Base-by-base conservation (phyloP, 2,113 vertebrate species). In the Cyrtonyx montezumae region DNA sequence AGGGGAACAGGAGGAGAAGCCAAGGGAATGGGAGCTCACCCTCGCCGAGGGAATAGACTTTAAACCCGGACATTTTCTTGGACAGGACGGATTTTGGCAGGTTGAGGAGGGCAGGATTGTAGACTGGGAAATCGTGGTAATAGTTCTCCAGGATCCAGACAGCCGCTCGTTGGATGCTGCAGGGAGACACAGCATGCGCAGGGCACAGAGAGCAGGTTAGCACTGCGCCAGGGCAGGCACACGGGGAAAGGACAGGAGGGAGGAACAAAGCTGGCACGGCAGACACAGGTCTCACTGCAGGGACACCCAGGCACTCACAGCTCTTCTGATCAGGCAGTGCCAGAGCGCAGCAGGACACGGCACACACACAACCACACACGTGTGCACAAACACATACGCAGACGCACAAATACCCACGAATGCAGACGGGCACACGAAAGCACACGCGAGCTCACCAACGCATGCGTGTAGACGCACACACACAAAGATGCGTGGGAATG, bases 21-120 rank as follows among this genome's bases (percentile, higher is more conserved):
- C n/a, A 13, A 26, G 55, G 46, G 81, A 83, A 73, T 37, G 85
- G 74, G 81, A 73, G 91, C 98, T 98, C 97, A 99, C 99, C 99
- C 88, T 99, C 98, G 85, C 98, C 99, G 63, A 99, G 98, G 40
- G 99, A 99, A 97, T 99, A 99, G 91, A 99, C 99, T 82, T 99
- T 99, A 95, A 99, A 99, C 43, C 99, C 99, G 13, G 99, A 99
- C 98, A 99, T 99, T 97, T 99, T 99, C 98, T 99, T 99, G 96
- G 98, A 98, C 59, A 99, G 98, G 97, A 99, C 98, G 85, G 99
- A 99, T 95, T 99, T 99, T 45, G 99, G 99, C 67, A 99, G 98
- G 98, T 99, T 99, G 94, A 99, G 98, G 76, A 99, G 97, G 83
- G 99, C 99, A 1, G 99, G 99, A 97, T 99, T 99, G 97, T 99